Base-by-base conservation (phyloP, 2,113 vertebrate genomes). In the Nyctibius bracteatus region DNA sequence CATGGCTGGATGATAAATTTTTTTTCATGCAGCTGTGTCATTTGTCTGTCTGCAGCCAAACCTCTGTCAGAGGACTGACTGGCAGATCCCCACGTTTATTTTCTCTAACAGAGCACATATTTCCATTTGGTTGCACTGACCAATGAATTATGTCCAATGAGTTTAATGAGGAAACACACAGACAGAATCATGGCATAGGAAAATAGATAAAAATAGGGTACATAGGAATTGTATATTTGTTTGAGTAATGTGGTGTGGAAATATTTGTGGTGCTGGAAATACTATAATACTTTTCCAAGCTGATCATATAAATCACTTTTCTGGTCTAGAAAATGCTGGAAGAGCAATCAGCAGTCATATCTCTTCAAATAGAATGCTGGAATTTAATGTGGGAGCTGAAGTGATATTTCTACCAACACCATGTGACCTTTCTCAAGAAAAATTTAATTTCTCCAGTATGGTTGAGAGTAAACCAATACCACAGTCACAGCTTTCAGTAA, bases 391-490 rank as follows among this genome's bases (percentile, higher is more conserved):
- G 21, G 94, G 96, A 77, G 95, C 95, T 62, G 96, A 95, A 77
- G 75, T 92, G 87, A 94, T 95, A 86, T 98, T 96, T 92, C 92
- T 84, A 44, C 94, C 97, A 13, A 96, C 89, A 31, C 99, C 99
- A 28, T 70, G 54, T 30, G 98, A 99, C 75, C 97, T 99, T 88
- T 98, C 96, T 41, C 90, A 96, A 84, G 99, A 99, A 86, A 98
- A 98, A 71, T 99, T 98, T 96, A 86, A 86, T 92, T 97, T 95
- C 63, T 94, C 96, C 71, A 92, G 88, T 74, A 95, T 93, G 20
- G 92, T 99, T 87, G 98, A 98, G 96, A 98, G 96, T 77, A 97
- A 96, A 77, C 97, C 98, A 49, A 96, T 99, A 73, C 97, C 98
- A 35, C 79, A 49, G 54, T 97, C 98, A 11, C 97, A 98, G 61